Percentiles rank a stretch among this genome's conserved stretches.
phyloP scores from a whole-genome alignment of 2,113 vertebrate genomes.

The Rhinopomastus cyanomelas region DNA sequence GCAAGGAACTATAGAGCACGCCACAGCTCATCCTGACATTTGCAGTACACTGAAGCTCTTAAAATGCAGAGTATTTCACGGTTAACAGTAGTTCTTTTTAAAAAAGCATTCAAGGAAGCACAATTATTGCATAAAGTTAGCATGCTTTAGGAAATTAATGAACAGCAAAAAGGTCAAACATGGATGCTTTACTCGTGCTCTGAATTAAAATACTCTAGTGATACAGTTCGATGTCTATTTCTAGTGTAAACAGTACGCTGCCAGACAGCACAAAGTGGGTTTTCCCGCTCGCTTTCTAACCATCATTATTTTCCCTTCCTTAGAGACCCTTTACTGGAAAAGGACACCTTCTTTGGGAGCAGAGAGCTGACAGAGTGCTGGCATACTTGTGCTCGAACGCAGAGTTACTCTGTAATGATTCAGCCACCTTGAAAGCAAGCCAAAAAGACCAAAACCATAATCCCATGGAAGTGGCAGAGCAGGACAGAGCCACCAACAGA shows the following conservation, averaged over 20 bases:
- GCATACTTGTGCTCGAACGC: background rate
- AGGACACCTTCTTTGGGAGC: background rate
- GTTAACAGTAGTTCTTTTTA: background rate
- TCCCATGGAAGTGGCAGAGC: background rate
- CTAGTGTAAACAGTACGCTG: background rate
- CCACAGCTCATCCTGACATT: background rate
- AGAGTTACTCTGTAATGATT: background rate
- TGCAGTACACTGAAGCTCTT: background rate
- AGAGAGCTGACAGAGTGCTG: background rate
- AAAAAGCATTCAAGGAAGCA: conserved; percentile 6
- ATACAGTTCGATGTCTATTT: background rate
- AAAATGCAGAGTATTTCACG: background rate
- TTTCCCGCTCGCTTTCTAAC: background rate
- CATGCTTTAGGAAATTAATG: conserved; percentile 15
- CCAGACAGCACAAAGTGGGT: background rate
- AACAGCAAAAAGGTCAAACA: conserved; percentile 4
- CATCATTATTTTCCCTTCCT: background rate
- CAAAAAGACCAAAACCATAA: background rate
- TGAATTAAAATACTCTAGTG: background rate
- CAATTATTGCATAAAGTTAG: conserved; percentile 7
- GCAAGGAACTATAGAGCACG: background rate
- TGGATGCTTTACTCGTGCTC: background rate
- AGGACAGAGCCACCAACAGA: background rate
- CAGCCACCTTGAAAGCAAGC: background rate
- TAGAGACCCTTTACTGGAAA: background rate